These are phyloP conservation scores for Coptodon bakossiorum DNA, from an alignment of 2,113 vertebrate genomes.

Conservation along the genomic window DNA sequence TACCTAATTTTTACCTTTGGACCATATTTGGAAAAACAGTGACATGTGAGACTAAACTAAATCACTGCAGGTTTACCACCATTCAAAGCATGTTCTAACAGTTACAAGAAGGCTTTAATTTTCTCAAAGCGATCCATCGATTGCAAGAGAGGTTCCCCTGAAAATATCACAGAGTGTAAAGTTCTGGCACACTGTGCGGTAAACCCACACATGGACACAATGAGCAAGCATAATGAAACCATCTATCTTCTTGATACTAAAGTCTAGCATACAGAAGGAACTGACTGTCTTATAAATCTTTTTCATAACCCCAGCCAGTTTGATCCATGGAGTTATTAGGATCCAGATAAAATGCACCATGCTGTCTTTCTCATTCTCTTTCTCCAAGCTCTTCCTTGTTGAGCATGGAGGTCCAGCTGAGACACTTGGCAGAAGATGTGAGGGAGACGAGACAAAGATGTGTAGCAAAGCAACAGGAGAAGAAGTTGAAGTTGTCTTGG, in stretches of 20 bases:
- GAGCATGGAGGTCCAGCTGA: constrained; percentile 16
- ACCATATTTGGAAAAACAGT: neutral
- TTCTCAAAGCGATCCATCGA: neutral
- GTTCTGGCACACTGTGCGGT: neutral
- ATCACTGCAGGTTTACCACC: neutral
- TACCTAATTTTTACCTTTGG: neutral
- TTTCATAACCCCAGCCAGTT: constrained; percentile 12
- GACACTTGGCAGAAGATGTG: constrained; percentile 37
- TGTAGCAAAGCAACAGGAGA: neutral
- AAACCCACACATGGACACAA: constrained; percentile 46
- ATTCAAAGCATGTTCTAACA: neutral
- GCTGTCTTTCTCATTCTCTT: neutral
- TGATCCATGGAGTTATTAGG: neutral
- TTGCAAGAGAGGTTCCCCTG: neutral
- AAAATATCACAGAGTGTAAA: neutral
- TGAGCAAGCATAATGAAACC: constrained; percentile 44
- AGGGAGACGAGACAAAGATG: constrained; percentile 36
- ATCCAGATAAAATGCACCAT: neutral
- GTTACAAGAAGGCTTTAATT: constrained; percentile 3
- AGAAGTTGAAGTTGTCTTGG: constrained; percentile 18
- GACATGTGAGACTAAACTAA: neutral
- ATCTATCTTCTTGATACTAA: constrained; percentile 53
- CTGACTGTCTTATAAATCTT: constrained; percentile 40
- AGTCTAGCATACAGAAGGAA: constrained; percentile 29
- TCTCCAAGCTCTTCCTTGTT: neutral